These are phyloP conservation scores for Amorpha juglandis DNA, from an alignment of 2,888 invertebrate species.

Conservation along the genomic window DNA sequence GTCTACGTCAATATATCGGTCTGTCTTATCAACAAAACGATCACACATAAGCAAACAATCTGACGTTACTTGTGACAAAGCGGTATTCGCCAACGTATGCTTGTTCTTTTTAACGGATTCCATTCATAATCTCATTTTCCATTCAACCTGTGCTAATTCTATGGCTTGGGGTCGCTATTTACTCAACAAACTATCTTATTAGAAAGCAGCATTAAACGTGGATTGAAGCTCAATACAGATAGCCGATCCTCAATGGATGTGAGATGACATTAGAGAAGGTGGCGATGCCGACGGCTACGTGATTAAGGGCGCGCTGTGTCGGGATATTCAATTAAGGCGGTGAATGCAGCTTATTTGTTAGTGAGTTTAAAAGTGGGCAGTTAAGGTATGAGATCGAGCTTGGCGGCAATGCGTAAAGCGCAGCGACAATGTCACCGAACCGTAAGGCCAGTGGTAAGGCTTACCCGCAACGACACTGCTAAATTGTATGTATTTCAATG, in stretches of 20 bases:
- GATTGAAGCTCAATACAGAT: not conserved
- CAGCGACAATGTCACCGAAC: too few species aligned
- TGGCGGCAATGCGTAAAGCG: too few species aligned
- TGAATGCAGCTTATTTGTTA: not conserved
- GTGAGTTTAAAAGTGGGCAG: too few species aligned
- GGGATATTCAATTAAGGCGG: not conserved
- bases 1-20: not conserved
- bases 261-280: not conserved
- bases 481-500: too few species aligned
- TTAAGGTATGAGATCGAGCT: too few species aligned
- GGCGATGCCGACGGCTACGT: not conserved
- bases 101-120: not conserved
- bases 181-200: not conserved
- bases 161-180: constrained; percentile 3
- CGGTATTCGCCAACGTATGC: not conserved
- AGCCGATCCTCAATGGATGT: not conserved
- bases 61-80: not conserved
- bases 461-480: too few species aligned
- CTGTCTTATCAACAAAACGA: not conserved
- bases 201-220: constrained; percentile 18
- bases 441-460: too few species aligned
- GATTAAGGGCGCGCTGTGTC: constrained; percentile 4
- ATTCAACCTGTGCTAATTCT: not conserved
- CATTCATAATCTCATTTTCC: too few species aligned
- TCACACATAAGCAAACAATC: not conserved